Evolutionary conservation across 2,888 invertebrate species (phyloP), one percentile per base, ranked within the genome.

Genomic region (Kuschelorhynchus macadamiae): DNA sequence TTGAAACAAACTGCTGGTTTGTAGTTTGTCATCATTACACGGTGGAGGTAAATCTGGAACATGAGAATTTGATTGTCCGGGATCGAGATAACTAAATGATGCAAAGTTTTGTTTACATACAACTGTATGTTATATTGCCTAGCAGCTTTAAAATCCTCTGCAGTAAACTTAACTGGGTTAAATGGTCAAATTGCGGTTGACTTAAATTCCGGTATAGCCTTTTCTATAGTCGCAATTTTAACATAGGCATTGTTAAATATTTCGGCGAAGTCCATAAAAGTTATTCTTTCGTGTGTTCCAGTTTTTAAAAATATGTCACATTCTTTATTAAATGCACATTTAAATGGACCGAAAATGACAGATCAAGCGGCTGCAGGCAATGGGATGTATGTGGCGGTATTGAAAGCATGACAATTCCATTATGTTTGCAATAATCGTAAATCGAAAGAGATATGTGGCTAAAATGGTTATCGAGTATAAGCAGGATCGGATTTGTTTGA

Each of bases 191-290:
- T 49, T 3, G 21, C 49, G 8, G 49, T 14, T 49, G 25, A 49
- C 5, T 21, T 49, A n/a, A 49, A 49, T 3, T 21, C 49, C 21
- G 46, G 14, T 3, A 14, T 46, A 14, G 46, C 46, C 46, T 46
- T 46, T 46, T 46, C 46, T 9, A 46, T 49, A 14, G 49, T 49
- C 14, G 49, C 49, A 49, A 21, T 49, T 46, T 46, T 50, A 50
- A 50, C 50, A 12, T 50, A 50, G 30, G 33, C 32, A 50, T 50
- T 50, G 11, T 50, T 50, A 50, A 50, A 50, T 33, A 50, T 50
- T 50, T 50, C 50, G 12, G 50, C 50, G 5, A 50, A 50, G 12
- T 50, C 33, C n/a, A 14, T 5, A 14, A 50, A 50, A 17, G 50
- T 7, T 50, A 50, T 50, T 50, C 32, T 50, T 30, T 50, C 46